Conservation (phyloP, 2,797 vertebrate species). For the Lepidocolaptes lacrymiger region DNA sequence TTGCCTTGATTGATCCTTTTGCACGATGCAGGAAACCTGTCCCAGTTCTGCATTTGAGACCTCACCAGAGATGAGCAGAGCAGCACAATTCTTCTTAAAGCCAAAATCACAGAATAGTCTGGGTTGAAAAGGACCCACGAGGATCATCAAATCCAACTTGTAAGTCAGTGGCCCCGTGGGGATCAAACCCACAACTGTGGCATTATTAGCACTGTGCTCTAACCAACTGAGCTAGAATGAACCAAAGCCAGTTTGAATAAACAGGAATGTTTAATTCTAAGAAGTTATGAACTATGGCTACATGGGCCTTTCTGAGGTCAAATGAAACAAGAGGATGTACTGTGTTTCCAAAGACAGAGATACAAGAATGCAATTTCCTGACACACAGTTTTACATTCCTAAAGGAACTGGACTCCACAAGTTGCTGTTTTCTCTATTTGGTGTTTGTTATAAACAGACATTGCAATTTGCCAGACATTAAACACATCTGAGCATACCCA, state of each 20-base stretch:
- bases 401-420: constrained; percentile 1
- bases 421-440: constrained; percentile 11
- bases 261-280: not conserved
- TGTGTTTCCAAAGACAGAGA: constrained; percentile 22
- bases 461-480: constrained; percentile 26
- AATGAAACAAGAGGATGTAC: not conserved
- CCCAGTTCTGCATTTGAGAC: not conserved
- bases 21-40: not conserved
- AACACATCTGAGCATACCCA: not conserved
- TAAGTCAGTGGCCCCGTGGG: not conserved
- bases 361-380: not conserved
- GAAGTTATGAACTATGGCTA: not conserved
- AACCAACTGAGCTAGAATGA: not conserved
- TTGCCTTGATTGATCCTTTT: not conserved
- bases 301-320: constrained; percentile 22
- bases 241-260: not conserved
- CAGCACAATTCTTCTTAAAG: not conserved
- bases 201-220: not conserved
- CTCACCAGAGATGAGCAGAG: not conserved
- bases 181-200: not conserved
- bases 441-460: constrained; percentile 27
- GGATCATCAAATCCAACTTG: not conserved
- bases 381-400: not conserved
- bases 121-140: not conserved
- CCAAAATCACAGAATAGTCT: not conserved